These are phyloP conservation scores for Chaetura pelagica DNA, from an alignment of 2,113 vertebrate genomes.

Conservation along the genomic window DNA sequence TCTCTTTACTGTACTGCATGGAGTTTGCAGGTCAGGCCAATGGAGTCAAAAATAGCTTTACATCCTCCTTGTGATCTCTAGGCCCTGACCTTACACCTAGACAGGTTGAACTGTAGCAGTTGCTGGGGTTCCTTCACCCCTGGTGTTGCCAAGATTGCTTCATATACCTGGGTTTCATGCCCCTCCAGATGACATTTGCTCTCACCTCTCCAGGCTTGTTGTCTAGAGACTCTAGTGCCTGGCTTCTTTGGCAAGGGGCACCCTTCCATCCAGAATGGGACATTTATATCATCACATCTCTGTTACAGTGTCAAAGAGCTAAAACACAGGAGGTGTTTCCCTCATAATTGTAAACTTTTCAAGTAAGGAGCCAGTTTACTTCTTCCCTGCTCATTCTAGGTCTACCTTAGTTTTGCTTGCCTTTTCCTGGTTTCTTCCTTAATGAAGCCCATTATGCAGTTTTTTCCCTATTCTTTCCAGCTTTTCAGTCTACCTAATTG, in stretches of 20 bases:
- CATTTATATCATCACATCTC: background rate
- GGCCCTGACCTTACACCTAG: background rate
- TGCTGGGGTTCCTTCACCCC: background rate
- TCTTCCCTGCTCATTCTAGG: background rate
- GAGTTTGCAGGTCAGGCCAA: background rate
- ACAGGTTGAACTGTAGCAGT: background rate
- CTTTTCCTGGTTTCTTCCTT: background rate
- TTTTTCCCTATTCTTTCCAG: background rate
- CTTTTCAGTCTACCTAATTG: background rate
- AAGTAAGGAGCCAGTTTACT: background rate
- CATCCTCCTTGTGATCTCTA: background rate
- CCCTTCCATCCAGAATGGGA: background rate
- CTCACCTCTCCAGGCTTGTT: background rate
- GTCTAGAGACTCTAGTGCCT: background rate
- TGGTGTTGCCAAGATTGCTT: background rate
- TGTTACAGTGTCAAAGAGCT: background rate
- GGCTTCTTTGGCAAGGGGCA: background rate
- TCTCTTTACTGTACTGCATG: background rate
- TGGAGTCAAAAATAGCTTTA: background rate
- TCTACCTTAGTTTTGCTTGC: background rate
- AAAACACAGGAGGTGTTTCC: background rate
- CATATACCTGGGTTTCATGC: accelerated
- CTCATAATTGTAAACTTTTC: background rate
- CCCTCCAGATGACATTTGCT: background rate
- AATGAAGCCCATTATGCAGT: background rate